phyloP scores from a whole-genome alignment of 1,140 invertebrate species.

The Eriocheir sinensis region DNA sequence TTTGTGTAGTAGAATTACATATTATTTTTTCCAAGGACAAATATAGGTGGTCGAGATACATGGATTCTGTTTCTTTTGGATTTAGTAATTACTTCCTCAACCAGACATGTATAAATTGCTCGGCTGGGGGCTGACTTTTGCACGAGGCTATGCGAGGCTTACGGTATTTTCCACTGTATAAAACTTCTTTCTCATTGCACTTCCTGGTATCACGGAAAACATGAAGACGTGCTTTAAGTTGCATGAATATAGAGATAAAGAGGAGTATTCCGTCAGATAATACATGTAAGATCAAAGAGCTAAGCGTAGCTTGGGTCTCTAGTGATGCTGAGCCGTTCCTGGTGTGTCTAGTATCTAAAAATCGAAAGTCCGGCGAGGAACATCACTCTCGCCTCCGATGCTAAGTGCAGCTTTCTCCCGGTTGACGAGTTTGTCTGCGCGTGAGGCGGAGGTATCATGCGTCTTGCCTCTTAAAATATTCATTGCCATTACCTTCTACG shows the following conservation, averaged over 20 bases:
- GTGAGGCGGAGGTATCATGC: background rate
- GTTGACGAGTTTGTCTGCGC: background rate
- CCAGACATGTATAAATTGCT: too few species aligned
- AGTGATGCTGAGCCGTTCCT: background rate
- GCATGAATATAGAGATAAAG: background rate
- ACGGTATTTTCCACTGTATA: too few species aligned
- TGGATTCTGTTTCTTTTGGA: too few species aligned
- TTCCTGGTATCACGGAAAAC: background rate
- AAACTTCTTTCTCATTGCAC: background rate
- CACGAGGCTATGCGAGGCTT: too few species aligned
- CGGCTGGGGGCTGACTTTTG: too few species aligned
- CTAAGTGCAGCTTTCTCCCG: background rate
- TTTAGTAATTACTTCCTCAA: too few species aligned
- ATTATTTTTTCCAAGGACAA: too few species aligned
- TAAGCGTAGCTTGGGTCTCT: background rate
- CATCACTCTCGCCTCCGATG: background rate
- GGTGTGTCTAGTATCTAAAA: background rate
- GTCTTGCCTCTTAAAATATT: background rate
- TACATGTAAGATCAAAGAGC: background rate
- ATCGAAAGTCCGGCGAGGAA: background rate
- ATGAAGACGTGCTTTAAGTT: background rate
- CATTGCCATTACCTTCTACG: too few species aligned
- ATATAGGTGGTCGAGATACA: too few species aligned
- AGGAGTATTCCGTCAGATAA: background rate
- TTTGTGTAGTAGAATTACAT: too few species aligned